A percentile compares a stretch with the other conserved stretches of the same genome.
phyloP scores from a whole-genome alignment of 2,797 vertebrate genomes.

The Paratrypauchen microcephalus region DNA sequence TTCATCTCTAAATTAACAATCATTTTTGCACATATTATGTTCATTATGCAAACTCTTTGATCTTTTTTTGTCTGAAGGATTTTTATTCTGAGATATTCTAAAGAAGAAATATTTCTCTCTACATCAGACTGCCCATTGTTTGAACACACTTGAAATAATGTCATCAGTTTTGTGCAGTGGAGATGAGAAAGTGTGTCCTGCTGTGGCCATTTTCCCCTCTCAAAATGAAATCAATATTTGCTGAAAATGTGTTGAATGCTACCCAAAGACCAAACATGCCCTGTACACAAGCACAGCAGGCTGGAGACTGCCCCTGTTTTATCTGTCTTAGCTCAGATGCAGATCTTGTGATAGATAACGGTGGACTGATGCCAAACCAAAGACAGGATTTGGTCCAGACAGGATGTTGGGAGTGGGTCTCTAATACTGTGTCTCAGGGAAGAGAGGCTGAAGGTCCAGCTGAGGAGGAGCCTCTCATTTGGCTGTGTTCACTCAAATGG shows the following conservation, averaged over 20 bases:
- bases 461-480: conserved; percentile 24
- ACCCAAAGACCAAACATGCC: conserved; percentile 5
- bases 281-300: conserved; percentile 16
- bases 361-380: conserved; percentile 52
- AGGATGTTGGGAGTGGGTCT: conserved; percentile 5
- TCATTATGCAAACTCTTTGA: not conserved
- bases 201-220: conserved; percentile 43
- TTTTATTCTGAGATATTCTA: conserved; percentile 1
- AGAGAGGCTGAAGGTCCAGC: conserved; percentile 14
- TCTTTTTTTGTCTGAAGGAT: not conserved
- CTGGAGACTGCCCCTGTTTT: conserved; percentile 29
- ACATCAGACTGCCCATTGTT: conserved; percentile 28
- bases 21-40: not conserved
- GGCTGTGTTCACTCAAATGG: not conserved
- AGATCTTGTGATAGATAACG: conserved; percentile 58
- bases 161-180: conserved; percentile 29
- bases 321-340: conserved; percentile 50
- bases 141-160: conserved; percentile 25
- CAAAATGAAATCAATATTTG: conserved; percentile 49
- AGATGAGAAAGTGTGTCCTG: conserved; percentile 22
- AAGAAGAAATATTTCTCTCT: conserved; percentile 7
- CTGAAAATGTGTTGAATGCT: conserved; percentile 25
- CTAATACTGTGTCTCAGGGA: conserved; percentile 19
- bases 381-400: conserved; percentile 46
- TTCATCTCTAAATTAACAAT: not conserved